A percentile compares a stretch with the other conserved stretches of the same genome.
Evolutionary conservation across 2,888 invertebrate species (phyloP).

Genomic region (Scaptomyza cyrtandrae): DNA sequence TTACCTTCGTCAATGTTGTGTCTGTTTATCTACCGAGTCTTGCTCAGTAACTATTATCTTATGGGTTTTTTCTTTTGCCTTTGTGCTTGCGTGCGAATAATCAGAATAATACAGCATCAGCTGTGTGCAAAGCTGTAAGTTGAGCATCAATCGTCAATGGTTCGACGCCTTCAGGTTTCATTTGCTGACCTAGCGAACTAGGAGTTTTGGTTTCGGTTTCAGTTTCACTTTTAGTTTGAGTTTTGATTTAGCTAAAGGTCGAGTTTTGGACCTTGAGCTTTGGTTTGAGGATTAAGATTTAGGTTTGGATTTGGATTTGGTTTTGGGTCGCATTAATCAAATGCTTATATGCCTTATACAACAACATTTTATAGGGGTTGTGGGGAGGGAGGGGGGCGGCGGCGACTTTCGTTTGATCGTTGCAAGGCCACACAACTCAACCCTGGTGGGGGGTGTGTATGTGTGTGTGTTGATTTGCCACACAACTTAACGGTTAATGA

Average conservation of each 20-base stretch:
- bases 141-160: slow-evolving; percentile 40
- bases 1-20: slow-evolving; percentile 7
- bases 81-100: slow-evolving; percentile 1
- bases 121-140: slow-evolving; percentile 20
- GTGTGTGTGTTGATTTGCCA: not conserved
- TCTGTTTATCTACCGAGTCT: not conserved
- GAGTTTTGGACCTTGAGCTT: not conserved
- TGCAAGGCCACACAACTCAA: not conserved
- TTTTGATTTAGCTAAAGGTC: not conserved
- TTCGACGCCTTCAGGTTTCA: slow-evolving; percentile 33
- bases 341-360: slow-evolving; percentile 35
- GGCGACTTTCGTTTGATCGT: slow-evolving; percentile 25
- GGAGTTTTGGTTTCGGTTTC: slow-evolving; percentile 7
- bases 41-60: slow-evolving; percentile 4
- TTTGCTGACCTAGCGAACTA: slow-evolving; percentile 39
- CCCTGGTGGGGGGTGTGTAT: no score
- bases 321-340: slow-evolving; percentile 52
- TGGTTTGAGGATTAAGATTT: not conserved
- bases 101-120: slow-evolving; percentile 40
- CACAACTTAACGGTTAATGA: slow-evolving; percentile 15
- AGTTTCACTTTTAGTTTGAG: slow-evolving; percentile 5
- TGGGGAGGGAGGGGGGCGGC: not conserved
- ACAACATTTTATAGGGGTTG: not conserved
- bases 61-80: not conserved
- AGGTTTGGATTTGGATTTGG: slow-evolving; percentile 6